Evolutionary conservation across 2,113 vertebrate genomes (phyloP), one percentile per base, ranked within the genome.

Genomic region (Dolichallabes microphthalmus): DNA sequence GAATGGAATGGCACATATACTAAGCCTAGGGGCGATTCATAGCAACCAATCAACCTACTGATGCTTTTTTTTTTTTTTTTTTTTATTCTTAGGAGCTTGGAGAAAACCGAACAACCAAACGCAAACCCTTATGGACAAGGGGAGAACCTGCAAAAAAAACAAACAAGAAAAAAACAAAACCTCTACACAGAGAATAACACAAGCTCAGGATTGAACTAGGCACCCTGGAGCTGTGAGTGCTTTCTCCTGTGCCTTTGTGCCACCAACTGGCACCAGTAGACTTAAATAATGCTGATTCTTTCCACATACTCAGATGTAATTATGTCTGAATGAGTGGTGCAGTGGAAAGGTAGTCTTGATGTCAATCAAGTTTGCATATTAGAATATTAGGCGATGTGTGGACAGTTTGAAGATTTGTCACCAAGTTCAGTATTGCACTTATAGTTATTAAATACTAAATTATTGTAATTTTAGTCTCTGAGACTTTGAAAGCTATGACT

Each of bases 381-480:
- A 30, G 15, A 57, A 19, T 30, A 74, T 74, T 52, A 52, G 4
- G 0, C 22, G 20, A 52, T n/a, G 45, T 11, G 45, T 73, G 66
- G 30, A 11, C 8, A 73, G 32, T 4, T 73, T 19, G 35, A 20
- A 39, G 35, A 73, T 45, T 22, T 73, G 35, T 73, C 69, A 45
- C 68, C 68, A 22, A 20, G 32, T 39, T 2, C 32, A 45, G 32
- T 39, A 22, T 53, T 8, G 19, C 20, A 27, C 52, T 76, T 53
- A n/a, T 76, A 22, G 52, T 57, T 77, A 77, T 57, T 57, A 57
- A 57, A 77, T 57, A 77, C n/a, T 57, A 76, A 27, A 76, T 30
- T 25, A 53, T 27, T 75, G 13, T 76, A n/a, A 77, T 55, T 76
- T 9, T 74, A 22, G 27, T 78, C 27, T 4, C n/a, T 22, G 53